Evolutionary conservation across 2,113 vertebrate species (phyloP), one percentile per base, ranked within the genome.

Genomic region (Hippocampus guttulatus): DNA sequence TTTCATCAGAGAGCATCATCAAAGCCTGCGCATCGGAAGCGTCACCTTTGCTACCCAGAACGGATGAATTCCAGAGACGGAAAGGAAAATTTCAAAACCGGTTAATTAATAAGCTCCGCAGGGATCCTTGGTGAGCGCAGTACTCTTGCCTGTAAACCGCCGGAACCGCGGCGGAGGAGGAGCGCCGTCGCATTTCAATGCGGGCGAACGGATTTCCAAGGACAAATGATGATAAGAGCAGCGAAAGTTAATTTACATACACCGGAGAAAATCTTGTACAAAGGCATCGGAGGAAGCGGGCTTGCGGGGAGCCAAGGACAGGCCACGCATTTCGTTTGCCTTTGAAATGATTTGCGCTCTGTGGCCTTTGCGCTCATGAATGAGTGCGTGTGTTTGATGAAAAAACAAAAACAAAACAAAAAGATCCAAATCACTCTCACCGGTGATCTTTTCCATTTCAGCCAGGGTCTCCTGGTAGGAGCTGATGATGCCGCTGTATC

Each of bases 381-480:
- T 38, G 33, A 38, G 51, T 63, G 3, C 14, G 4, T 14, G 65
- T 55, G 27, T 52, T 2, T 16, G 58, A 61, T 20, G 16, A 2
- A 15, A 15, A 64, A 20, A 10, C 8, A 20, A 0, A 33, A 33
- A 61, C 2, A 33, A 38, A 38, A 61, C 2, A 61, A 61, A 14
- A 15, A 57, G 23, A 14, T 8, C 2, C 15, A 61, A 30, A 9
- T 33, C 2, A 47, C 3, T 49, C 15, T 70, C 88, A 99, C 97
- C 97, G 82, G 94, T 93, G 15, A 95, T 92, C 81, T 96, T 98
- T 68, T 91, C 94, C 58, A 98, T 93, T 76, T 99, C 96, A 23
- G 92, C 88, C 68, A 98, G 92, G 21, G 93, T 98, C 67, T 97
- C 95, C 88, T 96, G 94, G 86, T 98, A 98, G 84, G 93, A 81